phyloP scores from a whole-genome alignment of 2,113 vertebrate species.

The Paracanthobrama guichenoti region DNA sequence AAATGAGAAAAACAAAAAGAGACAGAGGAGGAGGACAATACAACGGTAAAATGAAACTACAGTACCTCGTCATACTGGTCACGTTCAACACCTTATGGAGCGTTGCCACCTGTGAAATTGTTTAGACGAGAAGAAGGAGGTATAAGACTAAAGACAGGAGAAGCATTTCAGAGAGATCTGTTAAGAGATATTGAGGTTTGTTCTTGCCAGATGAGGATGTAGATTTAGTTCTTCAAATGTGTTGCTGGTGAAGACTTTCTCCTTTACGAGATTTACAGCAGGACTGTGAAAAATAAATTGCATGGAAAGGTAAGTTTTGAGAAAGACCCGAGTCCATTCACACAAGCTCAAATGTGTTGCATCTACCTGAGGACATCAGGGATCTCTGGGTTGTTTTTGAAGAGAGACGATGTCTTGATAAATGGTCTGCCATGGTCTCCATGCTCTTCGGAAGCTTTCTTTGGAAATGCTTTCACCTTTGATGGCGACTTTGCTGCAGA shows the following conservation, averaged over 20 bases:
- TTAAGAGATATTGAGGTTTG: neutral
- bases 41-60: neutral
- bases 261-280: conserved; percentile 78
- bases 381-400: conserved; percentile 86
- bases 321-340: neutral
- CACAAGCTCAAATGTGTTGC: neutral
- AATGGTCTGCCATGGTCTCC: conserved; percentile 59
- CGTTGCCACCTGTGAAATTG: conserved; percentile 81
- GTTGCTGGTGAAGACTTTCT: conserved; percentile 85
- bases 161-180: neutral
- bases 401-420: conserved; percentile 83
- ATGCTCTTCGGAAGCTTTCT: conserved; percentile 17
- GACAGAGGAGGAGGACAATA: neutral
- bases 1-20: neutral
- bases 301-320: neutral
- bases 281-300: conserved; percentile 66
- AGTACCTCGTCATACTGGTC: conserved; percentile 88
- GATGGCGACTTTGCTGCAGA: neutral
- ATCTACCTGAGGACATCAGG: conserved; percentile 79
- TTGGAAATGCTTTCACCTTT: conserved; percentile 46
- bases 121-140: neutral
- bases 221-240: conserved; percentile 83
- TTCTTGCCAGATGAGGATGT: conserved; percentile 85
- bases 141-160: neutral
- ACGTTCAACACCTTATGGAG: conserved; percentile 86